These are phyloP conservation scores for Mimas tiliae DNA, from an alignment of 2,888 invertebrate species.

Conservation along the genomic window DNA sequence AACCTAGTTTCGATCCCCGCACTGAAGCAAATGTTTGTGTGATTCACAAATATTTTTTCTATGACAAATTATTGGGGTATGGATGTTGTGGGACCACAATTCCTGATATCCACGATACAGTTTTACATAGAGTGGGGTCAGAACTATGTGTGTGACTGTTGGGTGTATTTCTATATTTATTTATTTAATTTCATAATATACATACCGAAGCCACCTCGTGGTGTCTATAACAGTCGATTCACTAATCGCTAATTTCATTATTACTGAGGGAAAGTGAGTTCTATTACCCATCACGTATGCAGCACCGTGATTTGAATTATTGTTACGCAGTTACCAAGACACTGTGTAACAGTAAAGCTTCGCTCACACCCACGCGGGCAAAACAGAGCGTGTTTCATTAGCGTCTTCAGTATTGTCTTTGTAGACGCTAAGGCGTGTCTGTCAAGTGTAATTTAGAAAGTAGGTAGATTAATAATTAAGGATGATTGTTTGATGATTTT, in stretches of 20 bases:
- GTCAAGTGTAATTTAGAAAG: background rate
- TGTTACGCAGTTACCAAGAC: slow-evolving; percentile 36
- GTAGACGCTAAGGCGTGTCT: background rate
- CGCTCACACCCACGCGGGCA: background rate
- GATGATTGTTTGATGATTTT: background rate
- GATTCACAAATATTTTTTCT: too few species aligned
- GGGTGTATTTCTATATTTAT: too few species aligned
- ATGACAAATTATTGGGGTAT: too few species aligned
- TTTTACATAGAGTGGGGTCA: too few species aligned
- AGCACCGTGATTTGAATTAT: slow-evolving; percentile 20
- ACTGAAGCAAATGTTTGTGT: too few species aligned
- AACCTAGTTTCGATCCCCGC: too few species aligned
- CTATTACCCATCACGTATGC: background rate
- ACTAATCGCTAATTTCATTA: background rate
- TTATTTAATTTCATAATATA: too few species aligned
- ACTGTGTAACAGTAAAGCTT: slow-evolving; percentile 28
- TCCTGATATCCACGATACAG: too few species aligned
- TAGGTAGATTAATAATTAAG: background rate
- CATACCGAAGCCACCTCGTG: too few species aligned
- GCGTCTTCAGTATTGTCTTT: background rate
- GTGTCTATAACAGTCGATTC: too few species aligned
- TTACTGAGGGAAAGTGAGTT: slow-evolving; percentile 1
- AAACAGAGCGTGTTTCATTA: background rate
- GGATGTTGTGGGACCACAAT: too few species aligned
- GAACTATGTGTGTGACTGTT: too few species aligned